Percentiles rank a stretch among this genome's conserved stretches.
phyloP scores from a whole-genome alignment of 2,113 vertebrate species.

The Climacteris rufus region DNA sequence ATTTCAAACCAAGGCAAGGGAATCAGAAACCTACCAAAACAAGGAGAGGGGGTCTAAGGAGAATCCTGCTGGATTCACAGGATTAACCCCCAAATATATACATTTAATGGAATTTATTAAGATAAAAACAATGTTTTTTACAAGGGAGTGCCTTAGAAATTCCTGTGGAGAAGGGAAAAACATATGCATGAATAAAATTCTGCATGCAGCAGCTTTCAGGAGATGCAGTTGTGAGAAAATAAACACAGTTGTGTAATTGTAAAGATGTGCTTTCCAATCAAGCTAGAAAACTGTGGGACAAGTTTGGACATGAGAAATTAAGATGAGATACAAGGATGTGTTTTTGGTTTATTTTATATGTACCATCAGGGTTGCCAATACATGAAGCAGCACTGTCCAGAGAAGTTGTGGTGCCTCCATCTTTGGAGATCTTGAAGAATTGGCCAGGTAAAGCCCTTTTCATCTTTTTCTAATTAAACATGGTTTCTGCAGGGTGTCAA shows the following conservation, averaged over 20 bases:
- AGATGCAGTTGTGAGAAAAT: neutral
- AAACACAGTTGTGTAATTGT: neutral
- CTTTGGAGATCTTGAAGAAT: neutral
- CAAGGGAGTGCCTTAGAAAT: neutral
- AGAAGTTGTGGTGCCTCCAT: accelerated
- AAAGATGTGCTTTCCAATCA: neutral
- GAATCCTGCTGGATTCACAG: neutral
- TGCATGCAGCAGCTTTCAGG: neutral
- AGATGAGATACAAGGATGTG: neutral
- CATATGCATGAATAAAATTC: neutral
- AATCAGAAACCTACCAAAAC: neutral
- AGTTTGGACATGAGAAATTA: neutral
- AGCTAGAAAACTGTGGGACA: neutral
- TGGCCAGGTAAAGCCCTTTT: neutral
- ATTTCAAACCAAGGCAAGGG: neutral
- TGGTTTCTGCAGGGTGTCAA: accelerated
- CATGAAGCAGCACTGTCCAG: neutral
- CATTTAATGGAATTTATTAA: neutral
- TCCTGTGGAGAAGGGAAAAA: neutral
- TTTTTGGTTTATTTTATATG: neutral
- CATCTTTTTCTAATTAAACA: neutral
- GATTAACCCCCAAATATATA: neutral
- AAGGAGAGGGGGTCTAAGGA: accelerated
- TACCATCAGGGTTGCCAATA: neutral
- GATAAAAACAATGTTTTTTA: neutral